These are phyloP conservation scores for Xiphias gladius DNA, from an alignment of 2,113 vertebrate genomes.

Conservation along the genomic window DNA sequence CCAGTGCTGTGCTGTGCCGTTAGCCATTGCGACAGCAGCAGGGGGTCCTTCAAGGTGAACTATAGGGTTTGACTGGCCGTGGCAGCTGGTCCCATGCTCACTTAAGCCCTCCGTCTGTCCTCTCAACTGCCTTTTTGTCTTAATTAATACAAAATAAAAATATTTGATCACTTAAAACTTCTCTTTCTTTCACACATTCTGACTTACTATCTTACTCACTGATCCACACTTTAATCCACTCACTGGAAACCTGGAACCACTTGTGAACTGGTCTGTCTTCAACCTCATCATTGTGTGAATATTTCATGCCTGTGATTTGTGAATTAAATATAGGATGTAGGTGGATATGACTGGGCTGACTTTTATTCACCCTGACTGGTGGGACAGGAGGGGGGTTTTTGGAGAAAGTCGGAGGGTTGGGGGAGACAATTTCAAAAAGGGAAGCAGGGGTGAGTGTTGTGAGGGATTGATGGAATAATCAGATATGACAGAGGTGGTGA, in stretches of 20 bases:
- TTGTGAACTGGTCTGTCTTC: constrained; percentile 12
- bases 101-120: neutral
- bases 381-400: constrained; percentile 7
- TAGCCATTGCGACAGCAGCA: constrained; percentile 20
- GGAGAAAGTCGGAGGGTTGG: neutral
- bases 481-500: constrained; percentile 49
- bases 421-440: constrained; percentile 1
- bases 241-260: constrained; percentile 30
- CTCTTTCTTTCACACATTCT: neutral
- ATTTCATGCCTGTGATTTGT: constrained; percentile 80
- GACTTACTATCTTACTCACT: neutral
- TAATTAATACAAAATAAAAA: neutral
- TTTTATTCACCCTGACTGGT: constrained; percentile 69
- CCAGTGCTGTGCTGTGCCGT: neutral
- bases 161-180: neutral
- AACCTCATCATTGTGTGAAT: constrained; percentile 68
- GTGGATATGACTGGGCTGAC: constrained; percentile 59
- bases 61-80: constrained; percentile 13
- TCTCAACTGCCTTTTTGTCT: neutral
- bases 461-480: constrained; percentile 39
- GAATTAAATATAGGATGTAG: constrained; percentile 76
- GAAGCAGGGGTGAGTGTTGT: constrained; percentile 1
- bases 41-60: constrained; percentile 45
- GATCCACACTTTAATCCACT: constrained; percentile 16
- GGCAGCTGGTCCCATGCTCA: constrained; percentile 13